phyloP scores from a whole-genome alignment of 2,888 invertebrate species.

The Rhorus exstirpatorius region DNA sequence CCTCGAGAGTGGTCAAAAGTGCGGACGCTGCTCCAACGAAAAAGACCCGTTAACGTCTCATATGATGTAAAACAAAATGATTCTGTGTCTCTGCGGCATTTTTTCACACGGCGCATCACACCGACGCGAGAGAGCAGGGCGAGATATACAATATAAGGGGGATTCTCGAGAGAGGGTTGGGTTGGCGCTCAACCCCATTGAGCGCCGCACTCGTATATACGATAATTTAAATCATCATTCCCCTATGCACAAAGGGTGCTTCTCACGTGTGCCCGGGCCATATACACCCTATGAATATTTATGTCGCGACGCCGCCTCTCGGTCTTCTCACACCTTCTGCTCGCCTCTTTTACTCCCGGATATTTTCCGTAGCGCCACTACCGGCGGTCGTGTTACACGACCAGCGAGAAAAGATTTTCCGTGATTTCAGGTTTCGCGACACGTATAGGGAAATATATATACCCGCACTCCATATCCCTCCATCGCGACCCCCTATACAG shows the following conservation, averaged over 20 bases:
- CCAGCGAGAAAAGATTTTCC: constrained; percentile 51
- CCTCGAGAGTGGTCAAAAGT: neutral
- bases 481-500: neutral
- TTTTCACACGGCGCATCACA: constrained; percentile 51
- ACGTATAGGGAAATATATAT: constrained; percentile 60
- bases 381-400: constrained; percentile 11
- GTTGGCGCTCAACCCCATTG: constrained; percentile 11
- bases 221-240: constrained; percentile 71
- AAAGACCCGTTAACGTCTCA: constrained; percentile 55
- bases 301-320: constrained; percentile 60
- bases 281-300: constrained; percentile 72
- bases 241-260: constrained; percentile 69
- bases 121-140: constrained; percentile 24
- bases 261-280: constrained; percentile 68
- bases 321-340: constrained; percentile 17
- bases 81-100: constrained; percentile 67
- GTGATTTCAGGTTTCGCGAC: constrained; percentile 61
- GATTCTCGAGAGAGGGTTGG: neutral
- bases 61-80: constrained; percentile 59
- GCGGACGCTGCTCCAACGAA: constrained; percentile 46
- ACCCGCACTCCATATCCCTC: too few species aligned
- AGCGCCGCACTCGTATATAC: constrained; percentile 61
- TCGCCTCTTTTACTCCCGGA: constrained; percentile 28
- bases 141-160: constrained; percentile 35
- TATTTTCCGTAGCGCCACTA: constrained; percentile 23